Base-by-base conservation (phyloP, 2,888 invertebrate species). In the Psylliodes chrysocephalus region DNA sequence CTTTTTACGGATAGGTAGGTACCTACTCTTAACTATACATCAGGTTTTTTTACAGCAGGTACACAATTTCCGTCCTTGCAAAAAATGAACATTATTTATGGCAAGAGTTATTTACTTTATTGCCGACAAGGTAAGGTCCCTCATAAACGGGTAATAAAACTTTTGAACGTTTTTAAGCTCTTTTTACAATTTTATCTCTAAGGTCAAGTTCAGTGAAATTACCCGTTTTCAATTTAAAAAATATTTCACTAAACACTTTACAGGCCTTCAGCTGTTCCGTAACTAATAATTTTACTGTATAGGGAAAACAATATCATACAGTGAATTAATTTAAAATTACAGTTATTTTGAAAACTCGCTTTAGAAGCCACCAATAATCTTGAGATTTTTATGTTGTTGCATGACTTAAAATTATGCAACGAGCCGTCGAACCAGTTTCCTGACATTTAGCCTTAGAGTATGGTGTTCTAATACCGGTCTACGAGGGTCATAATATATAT, bases 181-280 rank as follows among this genome's bases (percentile, higher is more conserved):
- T 17, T 19, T 44, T 44, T 33, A 38, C 10, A 25, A 30, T 8
- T 8, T 17, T 44, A n/a, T 44, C 12, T n/a, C 10, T 10, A 44
- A 44, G 44, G 44, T 17, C 44, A 44, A 44, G 44, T 44, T 46
- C 46, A 12, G 2, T 22, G 12, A 19, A 46, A 46, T 46, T 46
- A 46, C 46, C 22, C 46, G 22, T 46, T 46, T 46, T 22, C 46
- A 46, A 46, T 46, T 46, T 38, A 15, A 46, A 44, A 44, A 46
- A 22, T 46, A 46, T 46, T 46, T 46, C 14, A 46, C 44, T 44
- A 44, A 44, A 44, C 40, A 40, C 40, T 7, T 17, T 19, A 25
- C 19, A 6, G 46, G 22, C 46, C n/a, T 12, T 46, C 10, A n/a
- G 46, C 25, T 8, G n/a, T 46, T 46, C 22, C 46, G 7, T 19